A percentile compares a stretch with the other conserved stretches of the same genome.
phyloP scores from a whole-genome alignment of 2,113 vertebrate species.

The Gallinago undulata region DNA sequence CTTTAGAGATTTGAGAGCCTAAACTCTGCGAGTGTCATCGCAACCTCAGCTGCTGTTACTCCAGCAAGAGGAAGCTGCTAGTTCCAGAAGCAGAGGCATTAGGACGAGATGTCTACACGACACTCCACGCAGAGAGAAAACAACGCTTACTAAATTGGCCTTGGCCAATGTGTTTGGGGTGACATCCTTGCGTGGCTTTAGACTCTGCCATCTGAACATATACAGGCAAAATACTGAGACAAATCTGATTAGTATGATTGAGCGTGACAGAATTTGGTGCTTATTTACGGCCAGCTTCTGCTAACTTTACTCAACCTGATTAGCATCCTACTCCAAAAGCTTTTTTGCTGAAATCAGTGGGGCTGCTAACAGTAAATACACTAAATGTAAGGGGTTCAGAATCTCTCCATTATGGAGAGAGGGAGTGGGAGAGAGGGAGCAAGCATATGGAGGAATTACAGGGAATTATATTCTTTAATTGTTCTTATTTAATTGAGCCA shows the following conservation, averaged over 20 bases:
- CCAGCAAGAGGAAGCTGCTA: not conserved
- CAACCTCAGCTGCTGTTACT: slow-evolving; percentile 14
- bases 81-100: not conserved
- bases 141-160: not conserved
- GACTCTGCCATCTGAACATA: not conserved
- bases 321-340: not conserved
- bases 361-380: not conserved
- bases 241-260: not conserved
- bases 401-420: not conserved
- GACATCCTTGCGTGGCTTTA: not conserved
- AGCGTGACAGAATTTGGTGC: not conserved
- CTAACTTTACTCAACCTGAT: not conserved
- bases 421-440: not conserved
- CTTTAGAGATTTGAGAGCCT: slow-evolving; percentile 56
- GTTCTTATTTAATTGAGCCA: not conserved
- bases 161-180: not conserved
- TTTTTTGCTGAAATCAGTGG: not conserved
- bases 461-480: not conserved
- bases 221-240: not conserved
- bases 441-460: not conserved
- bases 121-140: not conserved
- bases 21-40: not conserved
- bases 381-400: not conserved
- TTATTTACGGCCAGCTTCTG: not conserved
- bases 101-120: not conserved